Conservation (phyloP, 2,888 invertebrate species). For the Sesamia inferens region DNA sequence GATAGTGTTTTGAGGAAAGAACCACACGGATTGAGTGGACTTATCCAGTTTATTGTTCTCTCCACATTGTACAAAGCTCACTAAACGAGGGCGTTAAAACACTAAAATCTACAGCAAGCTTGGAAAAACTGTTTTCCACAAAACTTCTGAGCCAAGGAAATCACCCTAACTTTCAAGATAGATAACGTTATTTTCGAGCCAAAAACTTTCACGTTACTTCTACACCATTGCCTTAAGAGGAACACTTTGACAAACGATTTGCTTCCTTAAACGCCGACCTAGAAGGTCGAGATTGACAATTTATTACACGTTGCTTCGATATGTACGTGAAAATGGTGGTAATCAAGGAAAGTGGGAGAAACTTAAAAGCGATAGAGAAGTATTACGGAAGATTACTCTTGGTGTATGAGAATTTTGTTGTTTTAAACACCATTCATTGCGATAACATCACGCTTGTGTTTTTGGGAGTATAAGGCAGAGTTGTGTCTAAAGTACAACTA, state of each 20-base stretch:
- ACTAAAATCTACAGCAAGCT: not conserved
- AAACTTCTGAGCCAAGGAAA: not conserved
- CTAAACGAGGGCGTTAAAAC: not conserved
- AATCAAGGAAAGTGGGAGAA: conserved; percentile 21
- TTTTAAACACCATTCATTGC: not conserved
- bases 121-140: not conserved
- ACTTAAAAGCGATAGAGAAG: conserved; percentile 11
- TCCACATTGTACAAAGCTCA: not conserved
- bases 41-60: no score
- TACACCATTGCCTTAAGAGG: not conserved
- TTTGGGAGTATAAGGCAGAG: not conserved
- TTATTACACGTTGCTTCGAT: conserved; percentile 45
- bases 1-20: no score
- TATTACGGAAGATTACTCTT: conserved; percentile 29
- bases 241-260: conserved; percentile 21
- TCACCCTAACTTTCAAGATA: not conserved
- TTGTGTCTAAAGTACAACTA: not conserved
- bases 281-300: conserved; percentile 43
- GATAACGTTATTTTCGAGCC: not conserved
- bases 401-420: not conserved
- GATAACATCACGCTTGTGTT: not conserved
- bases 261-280: conserved; percentile 1
- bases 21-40: no score
- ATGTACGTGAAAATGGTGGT: conserved; percentile 27
- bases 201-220: not conserved